A percentile compares a stretch with the other conserved stretches of the same genome.
Evolutionary conservation across 2,113 vertebrate genomes (phyloP).

Genomic region (Monarcha castaneiventris): DNA sequence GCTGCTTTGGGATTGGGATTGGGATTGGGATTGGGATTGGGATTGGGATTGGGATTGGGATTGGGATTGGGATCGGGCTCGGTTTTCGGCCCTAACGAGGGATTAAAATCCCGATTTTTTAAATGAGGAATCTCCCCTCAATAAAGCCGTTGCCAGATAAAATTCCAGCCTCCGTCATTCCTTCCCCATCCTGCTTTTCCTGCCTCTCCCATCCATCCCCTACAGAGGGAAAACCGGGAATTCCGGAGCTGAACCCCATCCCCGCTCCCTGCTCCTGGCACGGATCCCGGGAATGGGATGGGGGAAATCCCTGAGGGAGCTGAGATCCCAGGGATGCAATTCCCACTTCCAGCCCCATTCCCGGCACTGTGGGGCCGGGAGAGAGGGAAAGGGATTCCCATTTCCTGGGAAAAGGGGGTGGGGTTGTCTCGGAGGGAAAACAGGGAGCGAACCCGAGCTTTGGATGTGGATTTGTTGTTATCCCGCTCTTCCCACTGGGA

Average conservation of each 20-base stretch:
- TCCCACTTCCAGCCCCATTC: neutral
- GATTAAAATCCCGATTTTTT: neutral
- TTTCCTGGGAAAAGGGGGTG: fast-evolving
- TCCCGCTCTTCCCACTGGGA: neutral
- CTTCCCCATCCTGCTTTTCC: neutral
- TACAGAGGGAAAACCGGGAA: neutral
- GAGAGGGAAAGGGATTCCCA: neutral
- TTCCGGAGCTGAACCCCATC: neutral
- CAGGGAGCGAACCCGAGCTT: neutral
- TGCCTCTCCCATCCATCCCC: neutral
- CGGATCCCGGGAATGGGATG: fast-evolving
- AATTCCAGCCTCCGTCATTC: neutral
- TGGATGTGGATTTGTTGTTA: neutral
- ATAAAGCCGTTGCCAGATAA: neutral
- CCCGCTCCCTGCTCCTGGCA: fast-evolving
- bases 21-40: too few species aligned
- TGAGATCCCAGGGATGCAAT: neutral
- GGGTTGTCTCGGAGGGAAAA: neutral
- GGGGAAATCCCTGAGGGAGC: too few species aligned
- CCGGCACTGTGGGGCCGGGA: neutral
- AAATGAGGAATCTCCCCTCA: neutral
- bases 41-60: too few species aligned
- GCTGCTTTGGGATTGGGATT: neutral
- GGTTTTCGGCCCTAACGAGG: fast-evolving
- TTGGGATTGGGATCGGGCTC: too few species aligned